Evolutionary conservation across 35 echinoderm and acorn worm genomes (phyloP), one percentile per base, ranked within the genome.

Genomic region (Apostichopus californicus): DNA sequence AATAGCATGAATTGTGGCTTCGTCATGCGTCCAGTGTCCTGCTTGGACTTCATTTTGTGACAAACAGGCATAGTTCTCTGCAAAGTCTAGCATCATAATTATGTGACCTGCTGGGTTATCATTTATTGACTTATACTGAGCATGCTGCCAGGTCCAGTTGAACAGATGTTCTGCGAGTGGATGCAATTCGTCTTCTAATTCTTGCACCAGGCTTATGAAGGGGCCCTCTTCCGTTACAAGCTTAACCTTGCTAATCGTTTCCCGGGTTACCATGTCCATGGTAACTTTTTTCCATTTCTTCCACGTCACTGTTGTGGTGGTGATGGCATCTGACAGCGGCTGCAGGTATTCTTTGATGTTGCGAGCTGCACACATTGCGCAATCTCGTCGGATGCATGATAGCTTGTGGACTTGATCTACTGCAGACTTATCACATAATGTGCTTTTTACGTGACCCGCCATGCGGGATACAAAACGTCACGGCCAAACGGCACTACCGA

Each of bases 11-110:
- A 25, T 25, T 25, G 24, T 25, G 24, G 24, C 24, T 25, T 92
- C 78, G 5, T 57, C 1, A 55, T 92, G 59, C 34, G n/a, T 9
- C 90, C 90, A 92, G 20, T 92, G 90, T 9, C 77, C 90, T 46
- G 60, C 58, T 80, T 92, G 90, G 7, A 92, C 78, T 5, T 92
- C 90, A 25, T 92, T 78, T 28, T 92, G 90, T 9, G 11, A 5
- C 13, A 92, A 15, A 17, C 90, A 92, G 0, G 90, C 58, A 81
- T 92, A 92, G 21, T 82, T 92, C n/a, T 92, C 77, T 6, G 90
- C 78, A 65, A 81, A 92, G 26, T 92, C 90, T 18, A 92, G 10
- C 1, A 92, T 78, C 90, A 92, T 92, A 2, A 24, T 25, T 24
- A 83, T 57, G 6, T 56, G 46, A 25, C 78, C 73, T 14, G 68